Evolutionary conservation across 2,113 vertebrate species (phyloP).

Genomic region (Micromys minutus): DNA sequence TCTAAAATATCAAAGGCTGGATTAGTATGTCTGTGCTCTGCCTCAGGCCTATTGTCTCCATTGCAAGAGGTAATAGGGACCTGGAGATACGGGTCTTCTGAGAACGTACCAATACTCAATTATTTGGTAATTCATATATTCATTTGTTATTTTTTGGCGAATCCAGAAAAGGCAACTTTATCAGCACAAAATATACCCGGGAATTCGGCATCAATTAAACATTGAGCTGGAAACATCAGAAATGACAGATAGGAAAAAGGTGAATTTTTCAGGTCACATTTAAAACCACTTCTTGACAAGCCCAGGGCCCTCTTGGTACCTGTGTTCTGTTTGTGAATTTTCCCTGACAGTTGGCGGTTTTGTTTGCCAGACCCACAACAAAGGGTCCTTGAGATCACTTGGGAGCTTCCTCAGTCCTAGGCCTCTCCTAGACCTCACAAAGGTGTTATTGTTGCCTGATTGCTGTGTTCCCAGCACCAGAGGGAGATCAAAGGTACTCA

Average conservation of each 20-base stretch:
- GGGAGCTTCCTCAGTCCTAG: constrained; percentile 77
- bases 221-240: constrained; percentile 59
- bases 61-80: constrained; percentile 78
- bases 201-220: constrained; percentile 34
- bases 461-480: constrained; percentile 84
- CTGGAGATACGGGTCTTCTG: constrained; percentile 61
- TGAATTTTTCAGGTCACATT: constrained; percentile 75
- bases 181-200: constrained; percentile 28
- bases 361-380: constrained; percentile 88
- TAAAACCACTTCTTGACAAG: constrained; percentile 78
- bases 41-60: constrained; percentile 68
- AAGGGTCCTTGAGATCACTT: constrained; percentile 86
- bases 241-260: constrained; percentile 19
- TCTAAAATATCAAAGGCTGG: constrained; percentile 85
- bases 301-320: constrained; percentile 76
- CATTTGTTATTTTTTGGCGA: neutral
- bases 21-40: constrained; percentile 80
- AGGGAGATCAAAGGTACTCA: constrained; percentile 86
- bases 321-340: constrained; percentile 85
- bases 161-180: constrained; percentile 23
- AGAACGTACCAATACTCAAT: constrained; percentile 1
- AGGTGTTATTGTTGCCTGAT: constrained; percentile 86
- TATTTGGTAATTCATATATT: neutral
- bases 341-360: constrained; percentile 85
- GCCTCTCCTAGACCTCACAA: constrained; percentile 86